A percentile compares a stretch with the other conserved stretches of the same genome.
Evolutionary conservation across 2,888 invertebrate species (phyloP).

Genomic region (Bedellia somnulentella): DNA sequence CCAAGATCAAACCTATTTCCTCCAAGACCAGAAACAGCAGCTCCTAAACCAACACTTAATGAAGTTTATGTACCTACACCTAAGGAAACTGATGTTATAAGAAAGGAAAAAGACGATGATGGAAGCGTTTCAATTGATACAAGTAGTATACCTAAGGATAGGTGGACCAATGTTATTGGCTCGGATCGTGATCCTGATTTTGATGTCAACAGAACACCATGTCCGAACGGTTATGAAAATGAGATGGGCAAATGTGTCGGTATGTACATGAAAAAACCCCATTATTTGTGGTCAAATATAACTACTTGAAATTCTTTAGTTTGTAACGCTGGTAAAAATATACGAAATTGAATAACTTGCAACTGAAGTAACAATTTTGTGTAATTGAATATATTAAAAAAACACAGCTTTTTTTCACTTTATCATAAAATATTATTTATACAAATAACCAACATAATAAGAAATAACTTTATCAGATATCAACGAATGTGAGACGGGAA

Average conservation of each 20-base stretch:
- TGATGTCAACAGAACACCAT: slow-evolving; percentile 31
- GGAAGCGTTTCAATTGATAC: slow-evolving; percentile 21
- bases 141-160: slow-evolving; percentile 23
- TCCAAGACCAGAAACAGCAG: background rate
- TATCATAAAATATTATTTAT: background rate
- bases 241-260: slow-evolving; percentile 59
- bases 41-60: slow-evolving; percentile 9
- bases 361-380: no score
- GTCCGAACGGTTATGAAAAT: slow-evolving; percentile 57
- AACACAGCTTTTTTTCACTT: background rate
- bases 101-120: slow-evolving; percentile 18
- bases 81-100: slow-evolving; percentile 14
- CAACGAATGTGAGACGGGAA: slow-evolving; percentile 69
- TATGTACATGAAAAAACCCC: slow-evolving; percentile 19
- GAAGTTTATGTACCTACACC: slow-evolving; percentile 16
- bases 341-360: no score
- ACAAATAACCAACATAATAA: background rate
- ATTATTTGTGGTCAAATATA: no score
- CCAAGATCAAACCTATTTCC: background rate
- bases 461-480: slow-evolving; percentile 60
- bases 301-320: no score
- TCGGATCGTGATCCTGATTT: slow-evolving; percentile 19
- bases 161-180: slow-evolving; percentile 23
- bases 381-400: background rate
- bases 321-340: no score